Conservation (phyloP, 2,113 vertebrate species). For the Muntiacus muntjak region DNA sequence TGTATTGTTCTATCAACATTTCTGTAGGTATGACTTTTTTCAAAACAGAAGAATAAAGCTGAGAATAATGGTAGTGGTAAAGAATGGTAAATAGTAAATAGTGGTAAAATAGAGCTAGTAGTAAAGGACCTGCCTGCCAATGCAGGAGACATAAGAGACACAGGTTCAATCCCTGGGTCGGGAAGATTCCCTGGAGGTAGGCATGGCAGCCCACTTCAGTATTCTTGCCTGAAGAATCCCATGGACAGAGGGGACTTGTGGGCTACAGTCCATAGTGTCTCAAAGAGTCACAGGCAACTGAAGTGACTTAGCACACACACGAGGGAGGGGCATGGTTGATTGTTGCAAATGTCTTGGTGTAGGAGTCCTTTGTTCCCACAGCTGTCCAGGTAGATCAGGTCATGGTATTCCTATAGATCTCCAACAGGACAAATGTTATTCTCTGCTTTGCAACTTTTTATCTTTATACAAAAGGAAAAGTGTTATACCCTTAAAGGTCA, state of each 20-base stretch:
- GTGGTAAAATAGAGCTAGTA: too few species aligned
- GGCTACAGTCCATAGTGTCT: too few species aligned
- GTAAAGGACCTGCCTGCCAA: neutral
- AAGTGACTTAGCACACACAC: too few species aligned
- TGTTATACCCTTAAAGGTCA: neutral
- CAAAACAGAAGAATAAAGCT: neutral
- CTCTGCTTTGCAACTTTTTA: neutral
- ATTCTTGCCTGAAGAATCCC: neutral
- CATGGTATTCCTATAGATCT: neutral
- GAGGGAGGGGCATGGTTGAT: neutral
- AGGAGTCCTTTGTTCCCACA: neutral
- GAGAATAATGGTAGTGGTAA: neutral
- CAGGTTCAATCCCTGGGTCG: too few species aligned
- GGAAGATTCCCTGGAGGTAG: neutral
- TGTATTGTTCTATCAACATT: neutral
- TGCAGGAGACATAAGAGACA: too few species aligned
- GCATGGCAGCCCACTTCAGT: neutral
- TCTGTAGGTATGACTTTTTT: neutral
- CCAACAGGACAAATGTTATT: neutral
- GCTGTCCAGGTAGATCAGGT: neutral
- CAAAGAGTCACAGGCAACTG: too few species aligned
- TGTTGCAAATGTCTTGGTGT: neutral
- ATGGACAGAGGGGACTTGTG: neutral
- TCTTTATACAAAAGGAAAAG: neutral
- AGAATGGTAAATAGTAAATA: too few species aligned